Evolutionary conservation across 1,140 invertebrate species (phyloP), one percentile per base, ranked within the genome.

Genomic region (Schlechtendalia chinensis): DNA sequence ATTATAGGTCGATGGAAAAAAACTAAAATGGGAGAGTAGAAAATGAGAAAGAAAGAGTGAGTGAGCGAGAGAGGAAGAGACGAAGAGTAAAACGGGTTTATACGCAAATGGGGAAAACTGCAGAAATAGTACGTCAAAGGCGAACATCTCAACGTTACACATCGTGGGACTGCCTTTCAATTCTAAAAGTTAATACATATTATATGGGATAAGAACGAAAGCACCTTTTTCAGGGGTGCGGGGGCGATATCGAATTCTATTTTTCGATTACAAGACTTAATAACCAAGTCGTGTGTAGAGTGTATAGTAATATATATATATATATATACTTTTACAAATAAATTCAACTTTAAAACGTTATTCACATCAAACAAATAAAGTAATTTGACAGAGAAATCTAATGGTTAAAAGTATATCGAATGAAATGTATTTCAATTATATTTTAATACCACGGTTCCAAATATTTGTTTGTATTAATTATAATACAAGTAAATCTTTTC

Each of bases 121-220:
- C 29, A 29, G 59, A 63, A 17, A 63, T 4, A 72, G 47, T 72
- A 72, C 47, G 50, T 72, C 69, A 72, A 72, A 72, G 69, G 69
- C 69, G 69, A 72, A 53, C 47, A 54, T 72, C 69, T 72, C 69
- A 17, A 54, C 69, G 27, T 29, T 27, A 29, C 24, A 72, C 69
- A 47, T 72, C 47, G 27, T 12, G 47, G 47, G 47, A 72, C 17
- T 11, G 27, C 24, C 24, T 72, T 72, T 72, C 50, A 54, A 72
- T 53, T 72, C 27, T 54, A 72, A 72, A 72, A 53, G 47, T 54
- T 72, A 54, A 72, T 72, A 72, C 47, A 72, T 54, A 72, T 72
- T 72, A 54, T 29, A 71, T 53, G 24, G 47, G 22, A 71, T 53
- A 54, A 54, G 50, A 47, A 27, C 19, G 39, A 72, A 53, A 72